A percentile compares a stretch with the other conserved stretches of the same genome.
Conservation (phyloP, 2,888 invertebrate species). For the Portevinia maculata region DNA sequence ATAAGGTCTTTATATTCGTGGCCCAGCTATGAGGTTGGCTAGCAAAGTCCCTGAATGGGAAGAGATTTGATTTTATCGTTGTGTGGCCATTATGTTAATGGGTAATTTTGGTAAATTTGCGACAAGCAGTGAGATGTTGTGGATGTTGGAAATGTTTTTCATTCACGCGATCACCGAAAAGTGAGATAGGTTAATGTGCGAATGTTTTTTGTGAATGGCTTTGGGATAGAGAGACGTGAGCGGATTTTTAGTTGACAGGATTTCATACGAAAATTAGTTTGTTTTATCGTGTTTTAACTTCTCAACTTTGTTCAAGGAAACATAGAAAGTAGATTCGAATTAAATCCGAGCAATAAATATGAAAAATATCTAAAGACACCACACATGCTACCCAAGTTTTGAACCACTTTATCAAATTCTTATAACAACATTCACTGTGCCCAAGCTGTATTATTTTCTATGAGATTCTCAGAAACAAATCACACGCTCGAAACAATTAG, state of each 20-base stretch:
- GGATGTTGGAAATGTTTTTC: constrained; percentile 23
- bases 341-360: too few relatives aligned
- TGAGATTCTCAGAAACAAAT: too few relatives aligned
- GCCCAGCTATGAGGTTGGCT: constrained; percentile 12
- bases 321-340: too few relatives aligned
- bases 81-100: constrained; percentile 64
- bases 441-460: too few relatives aligned
- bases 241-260: background rate
- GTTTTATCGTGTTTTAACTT: background rate
- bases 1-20: constrained; percentile 48
- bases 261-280: background rate
- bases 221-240: background rate
- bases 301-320: background rate
- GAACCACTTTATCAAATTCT: too few relatives aligned
- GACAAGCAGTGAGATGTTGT: constrained; percentile 24
- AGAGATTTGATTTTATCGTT: constrained; percentile 49
- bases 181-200: constrained; percentile 44
- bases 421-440: too few relatives aligned
- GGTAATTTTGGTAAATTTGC: constrained; percentile 56
- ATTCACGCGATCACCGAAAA: constrained; percentile 34
- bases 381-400: too few relatives aligned
- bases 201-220: constrained; percentile 30
- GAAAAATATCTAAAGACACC: too few relatives aligned
- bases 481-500: too few relatives aligned
- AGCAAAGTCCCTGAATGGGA: constrained; percentile 58